These are phyloP conservation scores for Aldabrachelys gigantea DNA, from an alignment of 2,113 vertebrate genomes.

Conservation along the genomic window DNA sequence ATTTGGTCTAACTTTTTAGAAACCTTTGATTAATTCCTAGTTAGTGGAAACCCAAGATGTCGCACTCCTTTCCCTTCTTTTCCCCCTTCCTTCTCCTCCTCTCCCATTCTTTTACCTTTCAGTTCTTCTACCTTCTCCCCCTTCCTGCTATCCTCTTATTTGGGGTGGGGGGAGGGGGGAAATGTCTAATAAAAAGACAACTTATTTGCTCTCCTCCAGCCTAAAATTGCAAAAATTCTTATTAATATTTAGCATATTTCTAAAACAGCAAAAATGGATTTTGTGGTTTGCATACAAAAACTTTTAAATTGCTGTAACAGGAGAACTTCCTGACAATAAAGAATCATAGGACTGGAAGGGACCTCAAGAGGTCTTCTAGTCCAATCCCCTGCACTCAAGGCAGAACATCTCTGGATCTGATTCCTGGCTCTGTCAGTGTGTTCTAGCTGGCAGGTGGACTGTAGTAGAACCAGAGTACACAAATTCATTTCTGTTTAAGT, in stretches of 20 bases:
- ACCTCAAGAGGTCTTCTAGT: neutral
- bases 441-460: neutral
- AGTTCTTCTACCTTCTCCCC: neutral
- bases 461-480: neutral
- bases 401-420: neutral
- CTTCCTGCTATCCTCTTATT: neutral
- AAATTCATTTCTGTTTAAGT: neutral
- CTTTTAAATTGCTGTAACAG: neutral
- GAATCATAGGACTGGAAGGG: neutral
- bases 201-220: neutral
- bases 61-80: neutral
- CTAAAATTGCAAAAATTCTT: rapidly evolving
- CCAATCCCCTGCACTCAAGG: neutral
- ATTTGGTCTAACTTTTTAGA: neutral
- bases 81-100: neutral
- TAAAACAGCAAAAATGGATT: neutral
- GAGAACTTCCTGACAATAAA: neutral
- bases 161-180: too few species aligned
- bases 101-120: neutral
- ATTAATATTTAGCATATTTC: neutral
- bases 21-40: neutral
- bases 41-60: neutral
- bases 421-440: neutral
- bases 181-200: neutral
- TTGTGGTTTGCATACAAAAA: rapidly evolving